Percentiles rank a stretch among this genome's conserved stretches.
These are phyloP conservation scores for Cyanoramphus novaezelandiae DNA, from an alignment of 2,113 vertebrate genomes.

Conservation along the genomic window DNA sequence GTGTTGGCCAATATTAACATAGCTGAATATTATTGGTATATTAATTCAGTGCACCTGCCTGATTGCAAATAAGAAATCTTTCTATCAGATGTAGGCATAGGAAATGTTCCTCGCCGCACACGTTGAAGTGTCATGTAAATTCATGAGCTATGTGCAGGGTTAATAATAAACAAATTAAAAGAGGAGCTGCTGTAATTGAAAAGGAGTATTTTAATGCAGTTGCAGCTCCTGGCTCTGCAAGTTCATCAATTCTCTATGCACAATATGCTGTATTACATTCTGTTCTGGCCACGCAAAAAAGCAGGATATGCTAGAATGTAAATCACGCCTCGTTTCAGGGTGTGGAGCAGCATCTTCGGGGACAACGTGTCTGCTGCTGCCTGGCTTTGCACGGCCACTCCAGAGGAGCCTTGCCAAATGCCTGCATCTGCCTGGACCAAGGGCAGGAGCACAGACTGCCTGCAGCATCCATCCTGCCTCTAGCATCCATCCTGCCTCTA, in stretches of 20 bases:
- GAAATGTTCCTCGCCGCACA: not conserved
- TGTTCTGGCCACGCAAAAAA: not conserved
- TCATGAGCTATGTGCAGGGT: conserved; percentile 1
- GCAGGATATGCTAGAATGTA: not conserved
- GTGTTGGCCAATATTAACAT: conserved; percentile 7
- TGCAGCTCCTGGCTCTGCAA: not conserved
- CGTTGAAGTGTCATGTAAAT: not conserved
- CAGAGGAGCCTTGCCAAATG: not conserved
- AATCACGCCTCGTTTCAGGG: not conserved
- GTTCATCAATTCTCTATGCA: not conserved
- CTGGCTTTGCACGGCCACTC: not conserved
- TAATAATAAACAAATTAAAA: conserved; percentile 59
- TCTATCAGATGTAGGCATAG: not conserved
- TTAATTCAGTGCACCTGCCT: conserved; percentile 34
- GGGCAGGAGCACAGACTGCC: not conserved
- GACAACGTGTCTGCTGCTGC: not conserved
- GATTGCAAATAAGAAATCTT: not conserved
- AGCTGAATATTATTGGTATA: not conserved
- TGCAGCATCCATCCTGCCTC: not conserved
- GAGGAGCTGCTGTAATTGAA: conserved; percentile 25
- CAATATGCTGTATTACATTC: not conserved
- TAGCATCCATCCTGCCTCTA: not conserved
- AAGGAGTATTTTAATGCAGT: not conserved
- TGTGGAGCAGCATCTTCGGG: not conserved
- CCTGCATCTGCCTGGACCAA: not conserved